Evolutionary conservation across 2,113 vertebrate species (phyloP).

Genomic region (Heloderma charlesbogerti): DNA sequence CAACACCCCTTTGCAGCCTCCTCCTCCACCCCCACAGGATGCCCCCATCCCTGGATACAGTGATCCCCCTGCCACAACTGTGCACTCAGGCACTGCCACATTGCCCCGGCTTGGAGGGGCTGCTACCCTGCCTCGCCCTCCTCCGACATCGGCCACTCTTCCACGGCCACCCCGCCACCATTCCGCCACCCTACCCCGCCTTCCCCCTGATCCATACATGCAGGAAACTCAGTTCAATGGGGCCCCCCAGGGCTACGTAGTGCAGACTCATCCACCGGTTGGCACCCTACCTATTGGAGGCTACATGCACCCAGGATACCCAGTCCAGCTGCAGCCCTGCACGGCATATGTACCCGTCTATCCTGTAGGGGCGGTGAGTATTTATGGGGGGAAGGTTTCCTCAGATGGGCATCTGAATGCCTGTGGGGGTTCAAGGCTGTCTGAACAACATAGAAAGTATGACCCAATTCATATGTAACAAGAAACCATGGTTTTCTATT

Average conservation of each 20-base stretch:
- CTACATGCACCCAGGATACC: conserved; percentile 88
- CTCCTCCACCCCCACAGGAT: conserved; percentile 54
- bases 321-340: conserved; percentile 92
- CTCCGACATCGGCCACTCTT: conserved; percentile 81
- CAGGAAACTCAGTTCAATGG: conserved; percentile 73
- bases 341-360: conserved; percentile 92
- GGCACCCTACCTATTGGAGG: conserved; percentile 83
- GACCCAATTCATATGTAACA: background rate
- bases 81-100: conserved; percentile 84
- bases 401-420: background rate
- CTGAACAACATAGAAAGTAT: background rate
- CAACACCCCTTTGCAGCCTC: conserved; percentile 72
- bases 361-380: conserved; percentile 85
- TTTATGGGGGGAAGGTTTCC: background rate
- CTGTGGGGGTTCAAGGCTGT: background rate
- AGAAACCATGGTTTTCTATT: background rate
- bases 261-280: conserved; percentile 84
- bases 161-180: conserved; percentile 87
- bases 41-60: conserved; percentile 55
- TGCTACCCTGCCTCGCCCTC: conserved; percentile 73
- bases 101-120: conserved; percentile 78
- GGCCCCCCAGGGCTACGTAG: conserved; percentile 88
- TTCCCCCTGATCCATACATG: conserved; percentile 76
- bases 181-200: conserved; percentile 80
- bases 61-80: conserved; percentile 56